Conservation (phyloP, 2,113 vertebrate species). For the Prunella himalayana region DNA sequence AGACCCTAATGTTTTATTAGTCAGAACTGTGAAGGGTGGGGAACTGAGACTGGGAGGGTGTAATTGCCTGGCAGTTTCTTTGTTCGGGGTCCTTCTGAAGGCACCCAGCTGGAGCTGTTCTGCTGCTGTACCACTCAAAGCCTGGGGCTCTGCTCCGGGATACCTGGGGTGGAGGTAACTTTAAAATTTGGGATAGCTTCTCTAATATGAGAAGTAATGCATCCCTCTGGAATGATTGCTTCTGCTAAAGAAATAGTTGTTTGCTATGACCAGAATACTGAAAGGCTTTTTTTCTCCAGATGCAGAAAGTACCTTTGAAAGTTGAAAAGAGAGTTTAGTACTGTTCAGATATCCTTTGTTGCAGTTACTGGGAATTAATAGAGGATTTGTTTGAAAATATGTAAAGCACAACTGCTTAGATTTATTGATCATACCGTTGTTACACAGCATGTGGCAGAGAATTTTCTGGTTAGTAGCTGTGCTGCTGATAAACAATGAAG, state of each 20-base stretch:
- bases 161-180: not conserved
- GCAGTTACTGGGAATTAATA: not conserved
- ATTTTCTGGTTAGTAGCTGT: not conserved
- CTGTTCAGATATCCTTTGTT: not conserved
- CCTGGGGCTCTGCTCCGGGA: not conserved
- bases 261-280: not conserved
- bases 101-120: not conserved
- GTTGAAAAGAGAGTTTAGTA: not conserved
- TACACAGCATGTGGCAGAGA: not conserved
- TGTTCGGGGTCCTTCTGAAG: not conserved
- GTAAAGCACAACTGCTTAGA: not conserved
- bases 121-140: not conserved
- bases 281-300: not conserved
- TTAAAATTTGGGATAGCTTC: not conserved
- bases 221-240: not conserved
- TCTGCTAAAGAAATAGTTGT: not conserved
- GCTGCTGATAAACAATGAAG: not conserved
- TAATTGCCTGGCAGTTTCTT: not conserved
- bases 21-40: not conserved
- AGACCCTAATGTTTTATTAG: not conserved
- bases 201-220: not conserved
- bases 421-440: not conserved
- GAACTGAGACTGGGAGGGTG: not conserved
- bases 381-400: not conserved
- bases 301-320: not conserved